Percentiles rank a stretch among this genome's conserved stretches.
These are phyloP conservation scores for Sturmia bella DNA, from an alignment of 2,888 invertebrate species.

Conservation along the genomic window DNA sequence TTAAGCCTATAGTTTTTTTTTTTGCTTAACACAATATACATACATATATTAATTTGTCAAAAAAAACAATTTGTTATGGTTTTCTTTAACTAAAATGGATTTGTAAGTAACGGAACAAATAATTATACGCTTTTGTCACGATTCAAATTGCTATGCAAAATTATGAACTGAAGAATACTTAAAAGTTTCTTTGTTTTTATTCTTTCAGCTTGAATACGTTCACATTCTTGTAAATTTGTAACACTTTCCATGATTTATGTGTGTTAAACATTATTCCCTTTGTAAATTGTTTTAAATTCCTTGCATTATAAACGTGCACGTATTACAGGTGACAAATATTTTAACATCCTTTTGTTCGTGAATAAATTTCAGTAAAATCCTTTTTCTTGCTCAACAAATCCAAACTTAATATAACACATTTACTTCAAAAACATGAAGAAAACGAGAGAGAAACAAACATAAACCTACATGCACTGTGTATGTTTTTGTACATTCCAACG, in stretches of 20 bases:
- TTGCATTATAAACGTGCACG: constrained; percentile 57
- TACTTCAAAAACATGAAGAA: constrained; percentile 18
- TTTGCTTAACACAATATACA: constrained; percentile 22
- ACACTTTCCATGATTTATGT: constrained; percentile 59
- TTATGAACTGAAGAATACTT: constrained; percentile 13
- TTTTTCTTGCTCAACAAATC: constrained; percentile 50
- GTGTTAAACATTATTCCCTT: constrained; percentile 52
- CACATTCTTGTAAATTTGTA: constrained; percentile 35
- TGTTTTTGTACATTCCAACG: background rate
- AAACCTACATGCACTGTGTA: background rate
- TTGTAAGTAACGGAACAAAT: constrained; percentile 29
- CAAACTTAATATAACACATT: constrained; percentile 42
- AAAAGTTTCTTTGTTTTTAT: background rate
- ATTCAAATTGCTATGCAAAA: background rate
- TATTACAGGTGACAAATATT: constrained; percentile 69
- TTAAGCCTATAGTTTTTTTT: constrained; percentile 41
- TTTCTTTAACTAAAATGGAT: constrained; percentile 14
- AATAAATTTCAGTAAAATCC: constrained; percentile 58
- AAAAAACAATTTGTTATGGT: background rate
- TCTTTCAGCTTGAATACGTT: constrained; percentile 28
- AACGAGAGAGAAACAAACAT: background rate
- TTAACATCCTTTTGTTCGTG: constrained; percentile 60
- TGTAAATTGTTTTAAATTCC: constrained; percentile 67
- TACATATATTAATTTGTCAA: constrained; percentile 3
- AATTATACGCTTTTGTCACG: constrained; percentile 1